Conservation (phyloP, 1,140 invertebrate genomes). For the Sogatella furcifera region DNA sequence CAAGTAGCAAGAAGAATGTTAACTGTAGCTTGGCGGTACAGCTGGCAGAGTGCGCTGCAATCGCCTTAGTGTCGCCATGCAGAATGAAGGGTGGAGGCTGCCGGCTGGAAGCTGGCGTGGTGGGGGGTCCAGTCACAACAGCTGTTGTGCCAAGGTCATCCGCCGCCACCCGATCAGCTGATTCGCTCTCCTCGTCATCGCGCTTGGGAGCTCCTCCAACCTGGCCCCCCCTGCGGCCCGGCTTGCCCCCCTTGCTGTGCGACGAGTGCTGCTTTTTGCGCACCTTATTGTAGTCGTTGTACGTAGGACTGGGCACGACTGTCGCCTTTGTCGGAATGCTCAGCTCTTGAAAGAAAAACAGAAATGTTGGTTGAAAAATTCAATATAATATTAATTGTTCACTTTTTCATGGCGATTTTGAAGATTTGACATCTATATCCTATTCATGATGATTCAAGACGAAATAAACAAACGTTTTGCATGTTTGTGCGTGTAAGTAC, state of each 20-base stretch:
- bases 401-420: too few relatives aligned
- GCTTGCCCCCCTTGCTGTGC: neutral
- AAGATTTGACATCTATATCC: too few relatives aligned
- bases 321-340: constrained; percentile 7
- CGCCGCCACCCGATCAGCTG: neutral
- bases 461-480: too few relatives aligned
- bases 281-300: constrained; percentile 5
- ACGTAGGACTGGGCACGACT: constrained; percentile 4
- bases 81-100: neutral
- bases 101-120: neutral
- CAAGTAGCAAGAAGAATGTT: too few relatives aligned
- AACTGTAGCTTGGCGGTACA: too few relatives aligned
- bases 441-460: too few relatives aligned
- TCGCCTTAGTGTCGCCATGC: too few relatives aligned
- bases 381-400: too few relatives aligned
- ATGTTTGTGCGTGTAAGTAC: too few relatives aligned
- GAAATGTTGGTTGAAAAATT: neutral
- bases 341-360: neutral
- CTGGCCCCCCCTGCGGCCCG: neutral
- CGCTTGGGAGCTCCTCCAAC: neutral
- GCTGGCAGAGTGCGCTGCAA: too few relatives aligned
- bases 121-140: neutral
- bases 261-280: constrained; percentile 12
- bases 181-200: neutral
- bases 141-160: neutral